phyloP scores from a whole-genome alignment of 2,797 vertebrate genomes.

The Valencia hispanica region DNA sequence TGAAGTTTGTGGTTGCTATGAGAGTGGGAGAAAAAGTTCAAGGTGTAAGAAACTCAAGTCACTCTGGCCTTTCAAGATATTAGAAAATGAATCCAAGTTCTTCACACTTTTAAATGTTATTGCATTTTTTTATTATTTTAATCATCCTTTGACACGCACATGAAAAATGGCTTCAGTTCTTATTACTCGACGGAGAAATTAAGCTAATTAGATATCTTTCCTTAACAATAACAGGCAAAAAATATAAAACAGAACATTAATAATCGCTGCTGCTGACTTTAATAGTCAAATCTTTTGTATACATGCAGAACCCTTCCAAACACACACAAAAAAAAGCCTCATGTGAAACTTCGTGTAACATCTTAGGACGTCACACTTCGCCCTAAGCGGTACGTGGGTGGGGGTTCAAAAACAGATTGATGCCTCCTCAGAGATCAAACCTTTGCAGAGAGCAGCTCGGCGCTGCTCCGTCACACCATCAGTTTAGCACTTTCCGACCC shows the following conservation, averaged over 20 bases:
- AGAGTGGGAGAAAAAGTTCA: neutral
- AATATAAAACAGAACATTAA: neutral
- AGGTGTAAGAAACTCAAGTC: neutral
- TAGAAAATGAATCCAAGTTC: neutral
- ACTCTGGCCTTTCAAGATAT: neutral
- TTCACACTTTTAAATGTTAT: neutral
- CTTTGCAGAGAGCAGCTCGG: constrained; percentile 4
- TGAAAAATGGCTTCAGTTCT: neutral
- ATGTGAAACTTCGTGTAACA: constrained; percentile 13
- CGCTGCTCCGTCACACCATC: neutral
- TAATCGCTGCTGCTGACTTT: neutral
- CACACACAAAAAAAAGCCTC: constrained; percentile 32
- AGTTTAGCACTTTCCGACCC: constrained; percentile 25
- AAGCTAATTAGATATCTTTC: neutral
- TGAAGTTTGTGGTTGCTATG: neutral
- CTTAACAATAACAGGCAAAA: neutral
- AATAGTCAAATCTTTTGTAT: neutral
- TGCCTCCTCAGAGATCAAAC: constrained; percentile 1
- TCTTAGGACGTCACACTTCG: constrained; percentile 10
- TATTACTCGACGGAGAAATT: neutral
- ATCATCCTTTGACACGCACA: neutral
- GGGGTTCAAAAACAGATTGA: constrained; percentile 20
- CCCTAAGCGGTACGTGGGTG: constrained; percentile 2
- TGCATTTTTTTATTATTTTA: neutral
- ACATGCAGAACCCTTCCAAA: neutral